Evolutionary conservation across 1,140 invertebrate genomes (phyloP).

Genomic region (Lineus longissimus): DNA sequence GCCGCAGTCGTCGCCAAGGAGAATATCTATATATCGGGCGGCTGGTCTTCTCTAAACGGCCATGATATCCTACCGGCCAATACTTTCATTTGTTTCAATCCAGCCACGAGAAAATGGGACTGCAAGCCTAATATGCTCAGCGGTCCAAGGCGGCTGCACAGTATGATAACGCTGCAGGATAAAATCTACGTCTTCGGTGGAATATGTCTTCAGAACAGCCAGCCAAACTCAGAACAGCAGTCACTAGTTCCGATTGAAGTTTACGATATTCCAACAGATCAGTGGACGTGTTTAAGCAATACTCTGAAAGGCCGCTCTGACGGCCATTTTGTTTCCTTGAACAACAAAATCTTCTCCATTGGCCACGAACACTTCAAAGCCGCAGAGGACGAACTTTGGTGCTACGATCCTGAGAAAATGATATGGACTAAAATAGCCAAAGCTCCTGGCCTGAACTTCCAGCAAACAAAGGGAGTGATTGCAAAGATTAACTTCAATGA

Average conservation of each 20-base stretch:
- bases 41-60: constrained; percentile 27
- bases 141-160: constrained; percentile 42
- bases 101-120: constrained; percentile 35
- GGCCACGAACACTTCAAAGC: constrained; percentile 48
- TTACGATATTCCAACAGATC: constrained; percentile 37
- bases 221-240: constrained; percentile 25
- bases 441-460: constrained; percentile 44
- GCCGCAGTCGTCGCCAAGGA: constrained; percentile 31
- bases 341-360: constrained; percentile 42
- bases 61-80: constrained; percentile 41
- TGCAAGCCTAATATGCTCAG: constrained; percentile 45
- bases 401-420: constrained; percentile 37
- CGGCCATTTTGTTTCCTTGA: constrained; percentile 45
- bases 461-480: constrained; percentile 38
- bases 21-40: constrained; percentile 48
- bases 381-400: constrained; percentile 51
- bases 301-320: constrained; percentile 49
- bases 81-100: constrained; percentile 39
- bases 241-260: constrained; percentile 50
- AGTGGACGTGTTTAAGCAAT: constrained; percentile 48
- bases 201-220: constrained; percentile 40
- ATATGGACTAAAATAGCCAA: constrained; percentile 44
- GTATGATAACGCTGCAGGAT: constrained; percentile 41
- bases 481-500: constrained; percentile 47
- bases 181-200: constrained; percentile 47